A percentile compares a stretch with the other conserved stretches of the same genome.
Evolutionary conservation across 2,113 vertebrate species (phyloP).

Genomic region (Siniperca chuatsi): DNA sequence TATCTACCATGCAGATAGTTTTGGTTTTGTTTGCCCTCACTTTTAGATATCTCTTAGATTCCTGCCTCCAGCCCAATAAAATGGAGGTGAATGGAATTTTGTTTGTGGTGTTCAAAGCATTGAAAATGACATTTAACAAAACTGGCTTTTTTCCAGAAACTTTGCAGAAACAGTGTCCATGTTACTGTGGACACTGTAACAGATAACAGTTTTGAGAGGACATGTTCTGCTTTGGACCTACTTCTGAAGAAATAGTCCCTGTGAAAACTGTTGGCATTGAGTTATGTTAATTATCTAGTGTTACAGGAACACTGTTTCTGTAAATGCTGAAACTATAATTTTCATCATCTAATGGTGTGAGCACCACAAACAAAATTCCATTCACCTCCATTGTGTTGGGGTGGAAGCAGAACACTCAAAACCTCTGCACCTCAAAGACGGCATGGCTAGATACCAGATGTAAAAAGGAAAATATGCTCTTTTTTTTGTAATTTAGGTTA

Average conservation of each 20-base stretch:
- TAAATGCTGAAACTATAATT: not conserved
- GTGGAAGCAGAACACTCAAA: not conserved
- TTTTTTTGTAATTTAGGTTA: not conserved
- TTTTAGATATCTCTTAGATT: not conserved
- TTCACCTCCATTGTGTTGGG: not conserved
- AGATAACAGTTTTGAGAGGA: not conserved
- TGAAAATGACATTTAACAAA: not conserved
- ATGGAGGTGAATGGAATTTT: slow-evolving; percentile 2
- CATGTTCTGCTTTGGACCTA: not conserved
- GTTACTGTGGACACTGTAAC: not conserved
- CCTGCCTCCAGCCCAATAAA: not conserved
- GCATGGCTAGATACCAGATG: not conserved
- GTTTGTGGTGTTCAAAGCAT: not conserved
- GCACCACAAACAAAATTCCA: not conserved
- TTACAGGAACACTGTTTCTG: not conserved
- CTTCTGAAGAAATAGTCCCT: slow-evolving; percentile 1
- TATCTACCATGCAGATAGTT: not conserved
- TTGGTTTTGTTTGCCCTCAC: slow-evolving; percentile 4
- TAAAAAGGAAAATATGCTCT: not conserved
- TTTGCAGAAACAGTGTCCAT: slow-evolving; percentile 6
- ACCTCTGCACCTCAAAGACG: not conserved
- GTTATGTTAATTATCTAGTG: not conserved
- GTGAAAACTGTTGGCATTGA: slow-evolving; percentile 5
- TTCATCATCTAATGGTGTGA: not conserved
- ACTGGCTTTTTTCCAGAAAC: not conserved